Base-by-base conservation (phyloP, 2,797 vertebrate species). In the Hemibagrus guttatus region DNA sequence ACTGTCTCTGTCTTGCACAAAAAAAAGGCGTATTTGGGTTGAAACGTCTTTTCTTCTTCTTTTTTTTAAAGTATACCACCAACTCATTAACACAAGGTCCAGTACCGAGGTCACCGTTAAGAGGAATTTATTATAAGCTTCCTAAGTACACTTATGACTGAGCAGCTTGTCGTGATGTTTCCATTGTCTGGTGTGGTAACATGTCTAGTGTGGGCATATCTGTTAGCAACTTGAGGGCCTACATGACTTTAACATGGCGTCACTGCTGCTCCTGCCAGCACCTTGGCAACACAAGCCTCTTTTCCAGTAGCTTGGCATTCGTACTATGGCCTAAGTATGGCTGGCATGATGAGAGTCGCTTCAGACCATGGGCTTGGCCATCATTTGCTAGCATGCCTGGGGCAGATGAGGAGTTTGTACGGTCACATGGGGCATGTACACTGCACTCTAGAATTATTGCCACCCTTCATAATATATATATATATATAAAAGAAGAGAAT, bases 281-380 rank as follows among this genome's bases (percentile, higher is more conserved):
- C 35, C 17, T 58, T 58, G 54, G n/a, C 54, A 78, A 78, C n/a
- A 78, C 21, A 4, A 28, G 58, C n/a, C 39, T 63, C 23, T 81
- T 46, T 81, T 8, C 39, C 21, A 80, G 58, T 16, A 61, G 23
- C 58, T 63, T 63, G 59, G 35, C 35, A 63, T 63, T 81, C 35
- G 9, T 79, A 12, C 26, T 35, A 8, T 35, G 54, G n/a, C 54
- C 79, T n/a, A 46, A 46, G 79, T 46, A 63, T 81, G 35, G 23
- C n/a, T 63, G 79, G 79, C 39, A 59, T 84, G 68, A 58, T 46
- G 82, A 46, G 52, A 59, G 35, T 58, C 42, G 31, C 23, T 59
- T 84, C 82, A 84, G 31, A 54, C 31, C 13, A 39, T 35, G 82
- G 82, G 82, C 52, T 84, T 56, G 82, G 28, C n/a, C 64, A 39